Evolutionary conservation across 2,888 invertebrate species (phyloP).

Genomic region (Volucella inflata): DNA sequence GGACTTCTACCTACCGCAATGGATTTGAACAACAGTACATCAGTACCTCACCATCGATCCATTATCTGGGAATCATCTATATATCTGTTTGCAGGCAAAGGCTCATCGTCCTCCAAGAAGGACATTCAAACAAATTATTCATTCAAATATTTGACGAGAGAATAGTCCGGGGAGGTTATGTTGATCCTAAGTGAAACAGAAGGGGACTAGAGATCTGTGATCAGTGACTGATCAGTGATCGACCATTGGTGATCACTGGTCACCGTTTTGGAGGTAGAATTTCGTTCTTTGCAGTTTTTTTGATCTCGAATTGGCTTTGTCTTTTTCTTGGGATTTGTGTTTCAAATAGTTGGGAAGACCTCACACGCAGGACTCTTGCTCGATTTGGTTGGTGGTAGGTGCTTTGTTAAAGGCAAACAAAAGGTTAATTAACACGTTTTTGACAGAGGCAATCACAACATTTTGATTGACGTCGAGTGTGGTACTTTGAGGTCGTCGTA

Average conservation of each 20-base stretch:
- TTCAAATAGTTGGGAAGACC: slow-evolving; percentile 32
- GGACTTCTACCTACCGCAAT: slow-evolving; percentile 50
- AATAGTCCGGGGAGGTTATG: slow-evolving; percentile 16
- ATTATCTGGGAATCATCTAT: slow-evolving; percentile 52
- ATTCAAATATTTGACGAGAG: slow-evolving; percentile 71
- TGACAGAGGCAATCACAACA: slow-evolving; percentile 61
- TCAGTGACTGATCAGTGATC: slow-evolving; percentile 33
- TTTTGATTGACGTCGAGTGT: slow-evolving; percentile 37
- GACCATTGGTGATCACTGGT: slow-evolving; percentile 21
- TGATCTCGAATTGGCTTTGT: slow-evolving; percentile 18
- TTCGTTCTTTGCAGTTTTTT: slow-evolving; percentile 45
- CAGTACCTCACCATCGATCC: slow-evolving; percentile 23
- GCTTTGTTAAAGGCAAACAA: slow-evolving; percentile 31
- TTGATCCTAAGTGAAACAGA: neutral
- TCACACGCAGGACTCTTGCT: slow-evolving; percentile 33
- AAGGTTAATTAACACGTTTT: slow-evolving; percentile 57
- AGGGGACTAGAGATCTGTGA: neutral
- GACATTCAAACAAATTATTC: slow-evolving; percentile 63
- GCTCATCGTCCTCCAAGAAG: slow-evolving; percentile 21
- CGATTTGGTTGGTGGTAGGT: neutral
- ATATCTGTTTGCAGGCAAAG: neutral
- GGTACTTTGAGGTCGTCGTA: neutral
- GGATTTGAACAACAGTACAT: slow-evolving; percentile 11
- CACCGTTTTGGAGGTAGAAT: slow-evolving; percentile 11
- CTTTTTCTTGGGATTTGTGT: slow-evolving; percentile 6